Conservation (phyloP, 2,113 vertebrate species). For the Balaeniceps rex region DNA sequence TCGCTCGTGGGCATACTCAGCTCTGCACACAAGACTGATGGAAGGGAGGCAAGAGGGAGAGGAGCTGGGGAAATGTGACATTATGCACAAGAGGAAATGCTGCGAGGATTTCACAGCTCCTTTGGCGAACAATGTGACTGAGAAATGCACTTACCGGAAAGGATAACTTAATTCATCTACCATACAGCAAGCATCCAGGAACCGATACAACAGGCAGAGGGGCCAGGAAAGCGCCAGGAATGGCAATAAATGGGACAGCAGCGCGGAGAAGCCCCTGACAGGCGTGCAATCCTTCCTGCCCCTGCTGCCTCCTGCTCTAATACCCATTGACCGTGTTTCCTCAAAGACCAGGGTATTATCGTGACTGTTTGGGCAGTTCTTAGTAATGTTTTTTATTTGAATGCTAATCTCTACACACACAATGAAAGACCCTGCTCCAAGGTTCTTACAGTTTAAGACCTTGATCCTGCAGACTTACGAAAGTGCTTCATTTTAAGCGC, state of each 20-base stretch:
- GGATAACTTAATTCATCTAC: slow-evolving; percentile 54
- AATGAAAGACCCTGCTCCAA: background rate
- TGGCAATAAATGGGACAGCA: background rate
- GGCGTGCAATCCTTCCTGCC: background rate
- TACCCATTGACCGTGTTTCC: background rate
- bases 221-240: background rate
- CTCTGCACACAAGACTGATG: slow-evolving; percentile 39
- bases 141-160: slow-evolving; percentile 60
- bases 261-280: background rate
- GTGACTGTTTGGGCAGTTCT: background rate
- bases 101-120: slow-evolving; percentile 57
- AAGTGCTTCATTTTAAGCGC: background rate
- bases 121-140: slow-evolving; percentile 38
- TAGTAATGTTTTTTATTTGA: background rate
- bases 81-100: slow-evolving; percentile 54
- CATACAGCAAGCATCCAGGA: background rate
- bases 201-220: background rate
- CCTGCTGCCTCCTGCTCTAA: background rate
- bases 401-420: background rate
- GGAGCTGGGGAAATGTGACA: slow-evolving; percentile 36
- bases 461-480: slow-evolving; percentile 4
- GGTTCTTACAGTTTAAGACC: slow-evolving; percentile 18
- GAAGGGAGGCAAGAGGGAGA: slow-evolving; percentile 29
- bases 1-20: slow-evolving; percentile 45
- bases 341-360: background rate